These are phyloP conservation scores for Bos taurus DNA, from an alignment of 2,113 vertebrate species.

Conservation along the genomic window ARS-UCD2.0 NC_037335.1:84512501-84513000, in stretches of 20 bases:
- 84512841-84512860: not conserved
- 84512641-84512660: not conserved
- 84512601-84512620: not conserved
- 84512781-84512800: rapidly evolving
- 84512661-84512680: not conserved
- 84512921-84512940: not conserved
- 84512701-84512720: not conserved
- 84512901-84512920: constrained; percentile 25
- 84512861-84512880: not conserved
- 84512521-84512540: not conserved
- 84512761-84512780: not conserved
- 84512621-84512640: not conserved
- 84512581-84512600: not conserved
- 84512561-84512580: not conserved
- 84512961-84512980: not conserved
- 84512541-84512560: not conserved
- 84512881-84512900: not conserved
- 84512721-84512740: not conserved
- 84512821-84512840: not conserved
- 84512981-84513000: not conserved
- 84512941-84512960: not conserved
- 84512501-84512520: not conserved
- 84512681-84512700: not conserved
- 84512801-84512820: not conserved
- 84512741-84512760: not conserved